These are phyloP conservation scores for Aeoliscus strigatus DNA, from an alignment of 2,797 vertebrate genomes.

Conservation along the genomic window DNA sequence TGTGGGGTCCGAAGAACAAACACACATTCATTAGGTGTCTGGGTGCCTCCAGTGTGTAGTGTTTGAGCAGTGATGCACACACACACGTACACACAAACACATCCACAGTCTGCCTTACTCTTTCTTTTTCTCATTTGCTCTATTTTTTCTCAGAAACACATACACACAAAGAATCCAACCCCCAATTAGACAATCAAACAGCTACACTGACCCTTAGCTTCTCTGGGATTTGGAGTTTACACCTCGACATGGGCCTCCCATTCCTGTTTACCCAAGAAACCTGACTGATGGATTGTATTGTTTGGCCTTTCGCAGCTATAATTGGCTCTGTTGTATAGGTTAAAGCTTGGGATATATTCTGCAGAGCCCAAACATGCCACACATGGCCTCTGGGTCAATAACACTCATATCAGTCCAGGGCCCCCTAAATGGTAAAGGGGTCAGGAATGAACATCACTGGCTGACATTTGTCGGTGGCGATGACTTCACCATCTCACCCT, in stretches of 20 bases:
- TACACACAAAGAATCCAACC: conserved; percentile 32
- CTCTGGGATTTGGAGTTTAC: conserved; percentile 71
- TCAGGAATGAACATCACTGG: conserved; percentile 62
- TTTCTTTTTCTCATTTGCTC: conserved; percentile 33
- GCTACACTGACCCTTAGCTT: conserved; percentile 72
- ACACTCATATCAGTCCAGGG: conserved; percentile 75
- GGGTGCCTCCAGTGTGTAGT: conserved; percentile 40
- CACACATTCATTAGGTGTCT: conserved; percentile 75
- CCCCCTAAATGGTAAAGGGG: conserved; percentile 79
- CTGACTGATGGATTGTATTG: conserved; percentile 80
- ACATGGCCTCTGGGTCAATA: conserved; percentile 74
- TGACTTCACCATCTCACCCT: conserved; percentile 50
- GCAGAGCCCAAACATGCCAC: conserved; percentile 82
- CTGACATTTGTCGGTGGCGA: conserved; percentile 50
- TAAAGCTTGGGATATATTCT: conserved; percentile 78
- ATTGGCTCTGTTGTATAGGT: conserved; percentile 79
- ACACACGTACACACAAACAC: conserved; percentile 10
- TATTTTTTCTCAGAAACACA: conserved; percentile 35
- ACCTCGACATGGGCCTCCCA: conserved; percentile 56
- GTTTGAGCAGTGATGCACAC: conserved; percentile 52
- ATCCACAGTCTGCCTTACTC: conserved; percentile 5
- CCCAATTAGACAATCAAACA: conserved; percentile 77
- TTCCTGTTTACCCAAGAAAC: conserved; percentile 71
- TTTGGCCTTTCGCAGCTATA: conserved; percentile 78
- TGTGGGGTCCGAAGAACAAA: conserved; percentile 75